Conservation (phyloP, 2,113 vertebrate species). For the Calonectris borealis region DNA sequence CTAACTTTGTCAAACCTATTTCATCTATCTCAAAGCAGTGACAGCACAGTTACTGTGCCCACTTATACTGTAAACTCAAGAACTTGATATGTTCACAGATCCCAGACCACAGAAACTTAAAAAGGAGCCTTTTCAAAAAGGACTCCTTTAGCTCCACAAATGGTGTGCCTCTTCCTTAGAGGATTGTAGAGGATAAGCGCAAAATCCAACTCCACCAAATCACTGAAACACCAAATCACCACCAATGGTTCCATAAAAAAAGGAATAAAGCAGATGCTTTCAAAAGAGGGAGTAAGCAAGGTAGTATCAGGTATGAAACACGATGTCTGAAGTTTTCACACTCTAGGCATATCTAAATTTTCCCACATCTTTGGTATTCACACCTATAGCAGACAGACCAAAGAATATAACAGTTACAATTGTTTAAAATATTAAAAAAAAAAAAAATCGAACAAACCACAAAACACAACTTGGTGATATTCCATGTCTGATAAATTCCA, state of each 20-base stretch:
- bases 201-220: background rate
- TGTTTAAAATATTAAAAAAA: background rate
- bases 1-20: background rate
- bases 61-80: background rate
- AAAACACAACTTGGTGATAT: background rate
- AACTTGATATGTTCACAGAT: background rate
- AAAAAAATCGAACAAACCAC: background rate
- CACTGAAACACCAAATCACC: background rate
- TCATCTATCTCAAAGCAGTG: background rate
- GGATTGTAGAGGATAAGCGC: background rate
- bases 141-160: background rate
- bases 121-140: background rate
- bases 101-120: background rate
- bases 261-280: background rate
- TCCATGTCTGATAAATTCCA: background rate
- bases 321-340: background rate
- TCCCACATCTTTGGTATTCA: background rate
- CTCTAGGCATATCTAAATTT: background rate
- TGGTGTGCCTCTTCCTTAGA: background rate
- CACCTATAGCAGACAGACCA: background rate
- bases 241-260: background rate
- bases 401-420: rapidly evolving
- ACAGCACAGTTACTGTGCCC: background rate
- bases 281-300: background rate
- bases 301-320: background rate